Evolutionary conservation across 1,140 invertebrate species (phyloP).

Genomic region (Zaprionus africanus): DNA sequence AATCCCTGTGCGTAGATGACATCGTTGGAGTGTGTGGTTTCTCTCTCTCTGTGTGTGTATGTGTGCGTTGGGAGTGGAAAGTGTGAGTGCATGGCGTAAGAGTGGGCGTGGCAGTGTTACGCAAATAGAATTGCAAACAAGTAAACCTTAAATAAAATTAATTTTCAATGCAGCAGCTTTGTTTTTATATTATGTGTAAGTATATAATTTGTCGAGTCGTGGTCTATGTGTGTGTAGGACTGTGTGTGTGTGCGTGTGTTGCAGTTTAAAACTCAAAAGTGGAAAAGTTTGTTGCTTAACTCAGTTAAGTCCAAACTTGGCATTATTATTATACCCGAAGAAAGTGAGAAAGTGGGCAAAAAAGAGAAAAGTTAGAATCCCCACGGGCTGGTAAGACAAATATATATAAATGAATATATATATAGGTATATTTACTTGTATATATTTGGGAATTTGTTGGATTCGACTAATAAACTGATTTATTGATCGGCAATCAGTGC

Average conservation of each 20-base stretch:
- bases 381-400: neutral
- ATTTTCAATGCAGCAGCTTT: slow-evolving; percentile 57
- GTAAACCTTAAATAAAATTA: slow-evolving; percentile 77
- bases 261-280: slow-evolving; percentile 56
- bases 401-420: neutral
- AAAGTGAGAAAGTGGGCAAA: neutral
- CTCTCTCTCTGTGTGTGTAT: neutral
- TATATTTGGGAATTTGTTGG: neutral
- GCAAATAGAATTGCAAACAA: slow-evolving; percentile 76
- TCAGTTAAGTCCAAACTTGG: slow-evolving; percentile 54
- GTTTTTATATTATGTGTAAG: slow-evolving; percentile 2
- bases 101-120: slow-evolving; percentile 36
- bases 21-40: neutral
- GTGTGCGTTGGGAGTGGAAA: neutral
- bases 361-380: neutral
- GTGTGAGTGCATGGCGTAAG: neutral
- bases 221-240: neutral
- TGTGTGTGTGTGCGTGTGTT: slow-evolving; percentile 10
- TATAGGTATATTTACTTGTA: neutral
- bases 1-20: slow-evolving; percentile 6
- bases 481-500: slow-evolving; percentile 40
- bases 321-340: slow-evolving; percentile 28
- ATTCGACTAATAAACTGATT: slow-evolving; percentile 36
- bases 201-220: slow-evolving; percentile 10
- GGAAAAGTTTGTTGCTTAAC: slow-evolving; percentile 60